phyloP scores from a whole-genome alignment of 2,113 vertebrate species.

The Hylia prasina region DNA sequence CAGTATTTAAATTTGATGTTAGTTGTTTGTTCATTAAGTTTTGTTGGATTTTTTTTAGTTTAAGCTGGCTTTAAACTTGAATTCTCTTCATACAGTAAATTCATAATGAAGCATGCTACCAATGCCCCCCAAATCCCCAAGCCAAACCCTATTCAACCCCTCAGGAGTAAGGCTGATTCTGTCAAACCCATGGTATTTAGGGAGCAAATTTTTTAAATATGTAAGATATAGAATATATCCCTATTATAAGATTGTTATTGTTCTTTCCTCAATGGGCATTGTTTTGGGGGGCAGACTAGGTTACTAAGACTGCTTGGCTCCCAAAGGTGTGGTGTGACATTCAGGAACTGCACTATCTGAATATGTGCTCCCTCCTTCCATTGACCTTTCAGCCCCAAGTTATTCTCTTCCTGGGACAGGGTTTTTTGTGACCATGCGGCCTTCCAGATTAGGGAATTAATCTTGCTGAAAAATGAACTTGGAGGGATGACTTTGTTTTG shows the following conservation, averaged over 20 bases:
- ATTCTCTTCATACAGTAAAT: background rate
- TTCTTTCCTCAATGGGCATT: background rate
- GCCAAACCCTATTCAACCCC: background rate
- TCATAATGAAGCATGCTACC: background rate
- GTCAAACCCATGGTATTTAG: background rate
- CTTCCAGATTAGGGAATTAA: background rate
- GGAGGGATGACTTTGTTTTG: background rate
- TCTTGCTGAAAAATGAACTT: background rate
- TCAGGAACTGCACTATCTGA: background rate
- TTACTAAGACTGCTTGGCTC: background rate
- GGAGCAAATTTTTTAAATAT: background rate
- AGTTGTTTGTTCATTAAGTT: background rate
- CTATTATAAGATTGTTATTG: background rate
- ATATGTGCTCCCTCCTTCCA: fast-evolving
- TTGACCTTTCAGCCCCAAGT: background rate
- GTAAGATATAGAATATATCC: background rate
- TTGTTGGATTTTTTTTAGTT: background rate
- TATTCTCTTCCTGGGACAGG: background rate
- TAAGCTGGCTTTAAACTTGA: background rate
- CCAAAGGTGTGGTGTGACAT: background rate
- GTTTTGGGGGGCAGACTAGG: background rate
- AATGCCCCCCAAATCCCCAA: background rate
- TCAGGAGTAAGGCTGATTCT: background rate
- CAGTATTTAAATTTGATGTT: background rate
- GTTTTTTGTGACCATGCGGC: background rate